phyloP scores from a whole-genome alignment of 2,888 invertebrate species.

The Mythimna vitellina region DNA sequence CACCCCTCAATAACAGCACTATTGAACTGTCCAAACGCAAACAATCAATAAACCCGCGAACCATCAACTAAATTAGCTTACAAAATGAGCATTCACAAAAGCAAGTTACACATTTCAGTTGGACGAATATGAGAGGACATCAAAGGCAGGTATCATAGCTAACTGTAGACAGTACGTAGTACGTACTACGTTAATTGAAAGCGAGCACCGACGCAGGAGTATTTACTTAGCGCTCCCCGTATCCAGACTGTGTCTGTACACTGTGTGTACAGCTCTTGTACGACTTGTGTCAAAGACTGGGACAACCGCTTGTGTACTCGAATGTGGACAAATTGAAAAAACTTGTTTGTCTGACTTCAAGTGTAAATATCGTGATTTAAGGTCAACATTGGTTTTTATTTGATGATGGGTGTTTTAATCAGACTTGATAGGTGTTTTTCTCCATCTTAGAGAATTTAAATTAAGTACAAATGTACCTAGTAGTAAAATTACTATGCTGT shows the following conservation, averaged over 20 bases:
- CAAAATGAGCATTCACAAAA: slow-evolving; percentile 67
- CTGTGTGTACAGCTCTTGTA: slow-evolving; percentile 79
- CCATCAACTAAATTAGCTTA: slow-evolving; percentile 58
- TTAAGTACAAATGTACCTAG: neutral
- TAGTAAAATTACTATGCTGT: no score
- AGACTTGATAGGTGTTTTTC: neutral
- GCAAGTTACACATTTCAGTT: slow-evolving; percentile 74
- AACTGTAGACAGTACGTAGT: slow-evolving; percentile 78
- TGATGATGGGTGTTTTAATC: slow-evolving; percentile 23
- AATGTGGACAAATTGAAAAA: slow-evolving; percentile 51
- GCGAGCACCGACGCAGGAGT: slow-evolving; percentile 74
- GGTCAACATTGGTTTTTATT: slow-evolving; percentile 33
- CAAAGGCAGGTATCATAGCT: slow-evolving; percentile 84
- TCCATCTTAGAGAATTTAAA: neutral
- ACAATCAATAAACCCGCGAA: slow-evolving; percentile 26
- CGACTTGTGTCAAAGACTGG: slow-evolving; percentile 81
- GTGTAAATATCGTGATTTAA: slow-evolving; percentile 25
- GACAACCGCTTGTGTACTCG: slow-evolving; percentile 50
- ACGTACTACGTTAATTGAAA: slow-evolving; percentile 83
- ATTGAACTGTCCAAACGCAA: slow-evolving; percentile 5
- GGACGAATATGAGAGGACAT: slow-evolving; percentile 79
- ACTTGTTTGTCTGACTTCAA: slow-evolving; percentile 44
- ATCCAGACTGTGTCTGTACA: slow-evolving; percentile 76
- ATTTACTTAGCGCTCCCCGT: slow-evolving; percentile 82
- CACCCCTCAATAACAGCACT: neutral